These are phyloP conservation scores for Martes martes DNA, from an alignment of 2,113 vertebrate genomes.

Conservation along the genomic window DNA sequence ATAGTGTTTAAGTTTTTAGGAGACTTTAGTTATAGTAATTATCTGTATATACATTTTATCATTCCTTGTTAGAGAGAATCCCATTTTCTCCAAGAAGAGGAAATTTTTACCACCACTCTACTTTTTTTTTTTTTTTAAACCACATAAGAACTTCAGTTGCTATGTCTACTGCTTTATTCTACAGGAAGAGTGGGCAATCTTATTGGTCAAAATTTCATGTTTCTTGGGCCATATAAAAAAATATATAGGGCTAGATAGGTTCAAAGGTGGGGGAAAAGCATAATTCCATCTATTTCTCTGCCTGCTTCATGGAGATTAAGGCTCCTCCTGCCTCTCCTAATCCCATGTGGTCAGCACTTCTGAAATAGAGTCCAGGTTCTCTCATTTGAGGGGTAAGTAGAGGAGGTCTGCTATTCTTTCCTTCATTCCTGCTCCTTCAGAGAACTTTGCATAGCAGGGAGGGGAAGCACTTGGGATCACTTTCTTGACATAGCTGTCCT, in stretches of 20 bases:
- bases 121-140: not conserved
- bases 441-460: not conserved
- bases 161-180: not conserved
- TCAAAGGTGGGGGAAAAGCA: not conserved
- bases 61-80: not conserved
- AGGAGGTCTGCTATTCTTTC: not conserved
- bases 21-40: not conserved
- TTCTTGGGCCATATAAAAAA: not conserved
- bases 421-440: not conserved
- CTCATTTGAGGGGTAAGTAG: not conserved
- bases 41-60: not conserved
- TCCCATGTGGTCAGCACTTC: not conserved
- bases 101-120: not conserved
- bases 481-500: not conserved
- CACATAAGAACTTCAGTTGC: not conserved
- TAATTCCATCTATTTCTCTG: not conserved
- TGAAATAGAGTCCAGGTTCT: not conserved
- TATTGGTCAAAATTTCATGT: not conserved
- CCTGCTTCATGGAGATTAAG: not conserved
- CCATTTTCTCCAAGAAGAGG: not conserved
- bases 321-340: not conserved
- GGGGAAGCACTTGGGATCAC: not conserved
- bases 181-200: not conserved
- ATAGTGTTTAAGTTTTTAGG: not conserved
- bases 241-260: not conserved